Base-by-base conservation (phyloP, 2,113 vertebrate genomes). In the Sapajus apella region DNA sequence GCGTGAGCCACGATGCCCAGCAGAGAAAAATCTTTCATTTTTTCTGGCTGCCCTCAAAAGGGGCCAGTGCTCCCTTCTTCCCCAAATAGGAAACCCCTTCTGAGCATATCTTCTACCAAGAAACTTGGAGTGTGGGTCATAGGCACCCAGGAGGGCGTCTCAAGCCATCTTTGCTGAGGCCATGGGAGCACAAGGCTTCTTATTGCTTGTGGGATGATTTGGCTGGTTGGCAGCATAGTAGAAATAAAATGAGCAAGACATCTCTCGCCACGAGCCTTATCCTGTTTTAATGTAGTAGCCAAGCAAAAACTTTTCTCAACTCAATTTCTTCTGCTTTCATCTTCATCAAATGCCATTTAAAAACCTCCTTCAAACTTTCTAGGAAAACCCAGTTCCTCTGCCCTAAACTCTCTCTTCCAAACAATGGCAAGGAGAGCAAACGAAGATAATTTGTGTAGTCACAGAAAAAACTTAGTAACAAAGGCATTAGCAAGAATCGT, bases 11-110 rank as follows among this genome's bases (percentile, higher is more conserved):
- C 0, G 16, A 16, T 17, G 52, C 16, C 52, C 52, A 52, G 52
- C 52, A 0, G 94, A 98, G 68, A 97, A 93, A 85, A 93, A 96
- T 30, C 98, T 97, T 40, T 98, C 97, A 0, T 98, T 98, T 30
- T 73, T 98, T 98, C 68, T 98, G 96, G 95, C 96, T 98, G 66
- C 47, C 90, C 81, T 87, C 32, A 40, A 66, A 96, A 72, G 9
- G 20, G 25, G 9, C 50, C 58, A 17, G 37, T 9, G 17, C 77
- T 43, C 32, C 52, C 10, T 45, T 91, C 66, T 43, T 16, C 25
- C 43, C 80, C 12, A 72, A 43, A 14, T 30, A 83, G 37, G 3
- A 72, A 87, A 25, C 45, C 83, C 21, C 32, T 37, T 87, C 20
- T 92, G 50, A 94, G 11, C 8, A 40, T 30, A 14, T 81, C 16